phyloP scores from a whole-genome alignment of 2,888 invertebrate species.

The Hyalella azteca region DNA sequence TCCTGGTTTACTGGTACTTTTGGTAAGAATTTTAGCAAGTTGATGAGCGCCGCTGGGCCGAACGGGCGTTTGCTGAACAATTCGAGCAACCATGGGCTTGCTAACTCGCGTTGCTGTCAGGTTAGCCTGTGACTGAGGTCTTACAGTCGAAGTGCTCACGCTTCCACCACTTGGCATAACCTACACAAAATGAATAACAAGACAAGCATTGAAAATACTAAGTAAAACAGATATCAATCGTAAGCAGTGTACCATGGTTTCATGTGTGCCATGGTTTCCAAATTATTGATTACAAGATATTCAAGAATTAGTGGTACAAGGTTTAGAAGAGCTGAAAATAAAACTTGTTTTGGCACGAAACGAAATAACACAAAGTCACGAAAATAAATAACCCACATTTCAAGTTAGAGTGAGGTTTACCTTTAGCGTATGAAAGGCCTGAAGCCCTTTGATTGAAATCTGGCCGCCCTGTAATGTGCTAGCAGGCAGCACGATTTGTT shows the following conservation, averaged over 20 bases:
- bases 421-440: constrained; percentile 56
- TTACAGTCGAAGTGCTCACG: background rate
- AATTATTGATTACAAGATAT: background rate
- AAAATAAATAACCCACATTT: too few relatives aligned
- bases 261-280: background rate
- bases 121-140: background rate
- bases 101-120: background rate
- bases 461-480: constrained; percentile 49
- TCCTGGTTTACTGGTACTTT: too few relatives aligned
- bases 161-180: background rate
- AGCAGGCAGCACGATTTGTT: constrained; percentile 53
- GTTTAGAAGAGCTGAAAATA: background rate
- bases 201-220: background rate
- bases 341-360: background rate
- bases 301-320: background rate
- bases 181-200: background rate
- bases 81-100: constrained; percentile 7
- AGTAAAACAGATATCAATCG: background rate
- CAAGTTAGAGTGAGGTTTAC: too few relatives aligned
- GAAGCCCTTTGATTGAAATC: constrained; percentile 49
- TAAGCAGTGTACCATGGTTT: background rate
- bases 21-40: background rate
- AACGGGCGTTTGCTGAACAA: background rate
- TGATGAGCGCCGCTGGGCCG: background rate
- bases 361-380: background rate